Evolutionary conservation across 2,888 invertebrate genomes (phyloP).

Genomic region (Ennomos erosarius): DNA sequence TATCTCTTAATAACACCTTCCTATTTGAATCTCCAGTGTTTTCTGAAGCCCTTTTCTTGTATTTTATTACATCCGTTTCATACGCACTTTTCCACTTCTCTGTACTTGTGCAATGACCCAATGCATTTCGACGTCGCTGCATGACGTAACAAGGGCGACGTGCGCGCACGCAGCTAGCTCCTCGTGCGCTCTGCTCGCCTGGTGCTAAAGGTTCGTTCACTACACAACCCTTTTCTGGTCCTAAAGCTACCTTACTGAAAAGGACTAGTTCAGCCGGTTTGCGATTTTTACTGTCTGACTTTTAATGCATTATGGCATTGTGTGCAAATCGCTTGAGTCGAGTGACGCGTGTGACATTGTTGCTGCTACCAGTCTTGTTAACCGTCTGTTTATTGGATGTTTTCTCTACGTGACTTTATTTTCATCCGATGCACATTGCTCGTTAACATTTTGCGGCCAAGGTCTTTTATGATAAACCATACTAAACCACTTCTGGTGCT

Average conservation of each 20-base stretch:
- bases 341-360: slow-evolving; percentile 15
- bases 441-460: slow-evolving; percentile 45
- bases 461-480: slow-evolving; percentile 35
- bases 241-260: slow-evolving; percentile 62
- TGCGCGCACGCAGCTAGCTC: slow-evolving; percentile 52
- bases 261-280: slow-evolving; percentile 47
- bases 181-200: slow-evolving; percentile 63
- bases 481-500: slow-evolving; percentile 16
- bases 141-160: slow-evolving; percentile 62
- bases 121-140: slow-evolving; percentile 49
- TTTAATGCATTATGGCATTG: slow-evolving; percentile 41
- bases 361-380: slow-evolving; percentile 24
- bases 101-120: slow-evolving; percentile 59
- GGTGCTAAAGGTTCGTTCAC: slow-evolving; percentile 72
- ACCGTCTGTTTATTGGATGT: slow-evolving; percentile 31
- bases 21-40: too few relatives aligned
- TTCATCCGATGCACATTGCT: slow-evolving; percentile 36
- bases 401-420: slow-evolving; percentile 35
- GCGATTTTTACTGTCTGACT: slow-evolving; percentile 16
- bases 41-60: too few relatives aligned
- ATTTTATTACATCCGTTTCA: not conserved
- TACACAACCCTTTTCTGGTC: slow-evolving; percentile 77
- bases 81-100: slow-evolving; percentile 32
- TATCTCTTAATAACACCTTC: too few relatives aligned
- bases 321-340: slow-evolving; percentile 50